Conservation (phyloP, 2,113 vertebrate genomes). For the Glaucidium brasilianum region DNA sequence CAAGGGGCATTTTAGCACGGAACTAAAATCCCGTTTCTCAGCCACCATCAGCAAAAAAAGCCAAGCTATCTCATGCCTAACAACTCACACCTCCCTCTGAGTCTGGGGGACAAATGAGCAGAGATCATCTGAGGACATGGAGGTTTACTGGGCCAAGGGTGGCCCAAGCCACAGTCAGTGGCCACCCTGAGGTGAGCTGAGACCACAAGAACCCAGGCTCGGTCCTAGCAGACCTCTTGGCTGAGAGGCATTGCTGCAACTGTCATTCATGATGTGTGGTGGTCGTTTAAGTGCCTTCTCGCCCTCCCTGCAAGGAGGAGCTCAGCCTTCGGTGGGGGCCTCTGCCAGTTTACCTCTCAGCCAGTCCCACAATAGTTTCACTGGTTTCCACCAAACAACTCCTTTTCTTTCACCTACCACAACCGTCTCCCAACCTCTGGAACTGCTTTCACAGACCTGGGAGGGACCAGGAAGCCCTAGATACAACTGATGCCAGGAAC, state of each 20-base stretch:
- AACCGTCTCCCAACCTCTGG: not conserved
- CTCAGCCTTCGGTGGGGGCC: not conserved
- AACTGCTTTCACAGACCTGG: not conserved
- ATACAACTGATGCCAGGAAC: not conserved
- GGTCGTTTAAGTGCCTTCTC: not conserved
- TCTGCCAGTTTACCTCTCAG: not conserved
- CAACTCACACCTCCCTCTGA: not conserved
- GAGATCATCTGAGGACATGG: not conserved
- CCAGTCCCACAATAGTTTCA: not conserved
- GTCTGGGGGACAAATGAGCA: not conserved
- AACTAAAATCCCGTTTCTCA: not conserved
- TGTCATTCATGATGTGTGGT: accelerated
- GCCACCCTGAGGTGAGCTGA: not conserved
- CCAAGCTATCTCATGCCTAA: not conserved
- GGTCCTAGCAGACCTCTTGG: not conserved
- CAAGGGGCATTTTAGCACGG: not conserved
- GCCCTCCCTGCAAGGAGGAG: no score
- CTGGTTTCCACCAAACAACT: not conserved
- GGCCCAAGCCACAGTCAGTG: not conserved
- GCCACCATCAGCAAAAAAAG: not conserved
- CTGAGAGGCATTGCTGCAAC: not conserved
- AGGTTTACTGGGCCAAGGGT: not conserved
- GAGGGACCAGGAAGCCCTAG: not conserved
- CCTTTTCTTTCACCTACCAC: not conserved
- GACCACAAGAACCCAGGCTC: accelerated